Base-by-base conservation (phyloP, 2,113 vertebrate genomes). In the Tauraco erythrolophus region DNA sequence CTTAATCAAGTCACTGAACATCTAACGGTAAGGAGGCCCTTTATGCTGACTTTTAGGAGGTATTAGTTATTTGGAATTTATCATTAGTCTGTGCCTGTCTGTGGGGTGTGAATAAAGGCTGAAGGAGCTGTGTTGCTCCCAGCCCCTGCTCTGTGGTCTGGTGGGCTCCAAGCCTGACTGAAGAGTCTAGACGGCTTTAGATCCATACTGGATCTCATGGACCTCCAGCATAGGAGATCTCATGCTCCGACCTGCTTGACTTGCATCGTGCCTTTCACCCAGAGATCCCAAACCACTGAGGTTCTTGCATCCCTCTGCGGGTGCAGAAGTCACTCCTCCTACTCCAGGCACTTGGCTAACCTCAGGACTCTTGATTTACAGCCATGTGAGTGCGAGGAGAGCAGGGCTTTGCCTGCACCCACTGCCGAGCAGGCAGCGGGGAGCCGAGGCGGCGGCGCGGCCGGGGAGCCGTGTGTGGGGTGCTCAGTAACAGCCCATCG, bases 291-390 rank as follows among this genome's bases (percentile, higher is more conserved):
- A 80, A 31, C 15, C 33, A 39, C 35, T 0, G 0, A 72, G 41
- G 10, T 66, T 31, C 11, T 74, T 23, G 5, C 10, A 17, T 41
- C 31, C 22, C 14, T 57, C 22, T 1, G 0, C 0, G 0, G 35
- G 27, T 1, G 5, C 35, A 65, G 50, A 70, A 61, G 35, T 45
- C 1, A 1, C 16, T 65, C 23, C 8, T 91, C 8, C 28, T 91
- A 10, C 46, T 88, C 54, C 37, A 41, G 37, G 25, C 6, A 5
- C 46, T 78, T 28, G 37, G 16, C 7, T 78, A 22, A 39, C 15
- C 48, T 56, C n/a, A 11, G 33, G 24, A 31, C 48, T 60, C n/a
- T 7, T 57, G 35, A n/a, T 94, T 88, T 65, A 19, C 28, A 46
- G 46, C 22, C 0, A 1, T 19, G 2, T 1, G 5, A 65, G 39